phyloP scores from a whole-genome alignment of 2,797 vertebrate species.

The Heterohyrax brucei region DNA sequence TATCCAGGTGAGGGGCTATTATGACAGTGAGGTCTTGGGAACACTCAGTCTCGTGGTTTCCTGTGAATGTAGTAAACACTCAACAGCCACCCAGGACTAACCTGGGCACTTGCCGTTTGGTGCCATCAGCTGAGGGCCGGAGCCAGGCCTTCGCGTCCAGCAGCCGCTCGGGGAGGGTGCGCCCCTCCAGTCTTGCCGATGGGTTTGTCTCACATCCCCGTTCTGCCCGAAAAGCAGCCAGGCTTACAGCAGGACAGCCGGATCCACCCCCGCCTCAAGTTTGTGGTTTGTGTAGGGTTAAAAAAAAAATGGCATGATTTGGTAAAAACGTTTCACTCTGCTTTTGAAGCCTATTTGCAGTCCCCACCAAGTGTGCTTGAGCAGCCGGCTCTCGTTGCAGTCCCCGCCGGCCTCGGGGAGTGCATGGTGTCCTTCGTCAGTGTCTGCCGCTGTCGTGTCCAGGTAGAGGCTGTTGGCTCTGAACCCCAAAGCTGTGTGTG shows the following conservation, averaged over 20 bases:
- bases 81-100: not conserved
- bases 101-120: not conserved
- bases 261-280: not conserved
- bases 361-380: not conserved
- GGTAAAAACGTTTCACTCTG: not conserved
- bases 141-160: not conserved
- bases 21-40: fast-evolving
- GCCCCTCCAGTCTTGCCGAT: not conserved
- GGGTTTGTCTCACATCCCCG: not conserved
- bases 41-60: not conserved
- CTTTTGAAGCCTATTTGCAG: not conserved
- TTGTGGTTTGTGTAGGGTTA: not conserved
- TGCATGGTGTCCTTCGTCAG: fast-evolving
- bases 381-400: not conserved
- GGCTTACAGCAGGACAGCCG: not conserved
- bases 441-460: not conserved
- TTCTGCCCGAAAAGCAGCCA: not conserved
- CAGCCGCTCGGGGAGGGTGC: not conserved
- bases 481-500: fast-evolving
- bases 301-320: fast-evolving
- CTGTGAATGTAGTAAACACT: not conserved
- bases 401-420: too few species aligned
- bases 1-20: fast-evolving
- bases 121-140: not conserved
- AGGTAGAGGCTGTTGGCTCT: fast-evolving